Evolutionary conservation across 2,113 vertebrate genomes (phyloP).

Genomic region (Pygoscelis antarcticus): DNA sequence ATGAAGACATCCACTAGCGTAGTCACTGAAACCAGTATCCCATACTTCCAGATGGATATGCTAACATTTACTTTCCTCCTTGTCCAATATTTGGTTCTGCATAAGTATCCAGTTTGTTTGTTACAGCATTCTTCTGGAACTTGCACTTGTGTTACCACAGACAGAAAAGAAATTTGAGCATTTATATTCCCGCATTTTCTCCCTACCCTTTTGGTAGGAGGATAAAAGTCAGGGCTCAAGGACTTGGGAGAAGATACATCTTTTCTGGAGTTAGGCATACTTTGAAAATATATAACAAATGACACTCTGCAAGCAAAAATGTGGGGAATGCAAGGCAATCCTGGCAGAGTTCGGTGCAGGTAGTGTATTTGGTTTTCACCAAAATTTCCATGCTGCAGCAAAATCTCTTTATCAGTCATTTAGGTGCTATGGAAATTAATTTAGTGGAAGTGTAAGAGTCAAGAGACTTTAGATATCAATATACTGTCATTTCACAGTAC

Average conservation of each 20-base stretch:
- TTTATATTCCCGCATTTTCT: not conserved
- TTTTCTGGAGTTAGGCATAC: not conserved
- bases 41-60: not conserved
- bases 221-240: not conserved
- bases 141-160: not conserved
- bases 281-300: not conserved
- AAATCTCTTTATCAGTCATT: not conserved
- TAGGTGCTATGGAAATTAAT: not conserved
- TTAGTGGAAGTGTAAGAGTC: not conserved
- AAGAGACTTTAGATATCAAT: not conserved
- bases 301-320: not conserved
- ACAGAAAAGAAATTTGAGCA: not conserved
- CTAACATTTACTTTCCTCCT: not conserved
- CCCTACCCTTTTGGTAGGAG: not conserved
- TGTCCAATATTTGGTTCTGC: not conserved
- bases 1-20: not conserved
- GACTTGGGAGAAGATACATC: not conserved
- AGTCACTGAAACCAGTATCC: not conserved
- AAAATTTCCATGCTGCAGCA: not conserved
- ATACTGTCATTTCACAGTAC: not conserved
- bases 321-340: not conserved
- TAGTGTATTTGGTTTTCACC: not conserved
- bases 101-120: not conserved
- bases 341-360: not conserved
- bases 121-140: not conserved